phyloP scores from a whole-genome alignment of 2,888 invertebrate genomes.

The Orthosia incerta region DNA sequence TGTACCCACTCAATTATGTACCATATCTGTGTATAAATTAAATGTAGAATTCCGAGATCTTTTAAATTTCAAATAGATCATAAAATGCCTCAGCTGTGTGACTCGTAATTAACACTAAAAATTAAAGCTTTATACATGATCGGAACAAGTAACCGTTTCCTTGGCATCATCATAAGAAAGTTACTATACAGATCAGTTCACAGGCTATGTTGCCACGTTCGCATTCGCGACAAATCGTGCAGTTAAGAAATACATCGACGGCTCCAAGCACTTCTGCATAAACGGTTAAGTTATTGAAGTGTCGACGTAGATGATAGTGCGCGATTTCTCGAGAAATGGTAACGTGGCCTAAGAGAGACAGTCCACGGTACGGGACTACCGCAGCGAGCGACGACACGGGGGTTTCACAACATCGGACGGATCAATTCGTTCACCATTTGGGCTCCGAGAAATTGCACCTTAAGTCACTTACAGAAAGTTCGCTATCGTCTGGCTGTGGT shows the following conservation, averaged over 20 bases:
- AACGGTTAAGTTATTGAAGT: conserved; percentile 27
- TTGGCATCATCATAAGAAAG: conserved; percentile 67
- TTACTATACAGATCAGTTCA: conserved; percentile 77
- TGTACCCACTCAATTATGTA: conserved; percentile 45
- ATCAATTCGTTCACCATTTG: conserved; percentile 84
- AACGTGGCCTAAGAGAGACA: conserved; percentile 49
- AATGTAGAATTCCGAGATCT: conserved; percentile 23
- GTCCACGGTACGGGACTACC: conserved; percentile 70
- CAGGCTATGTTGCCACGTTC: conserved; percentile 63
- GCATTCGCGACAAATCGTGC: conserved; percentile 41
- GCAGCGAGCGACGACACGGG: conserved; percentile 79
- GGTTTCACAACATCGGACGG: conserved; percentile 87
- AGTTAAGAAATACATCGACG: conserved; percentile 30
- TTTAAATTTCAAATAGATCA: conserved; percentile 30
- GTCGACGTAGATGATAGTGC: conserved; percentile 37
- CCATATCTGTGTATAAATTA: conserved; percentile 31
- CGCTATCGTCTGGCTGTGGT: conserved; percentile 44
- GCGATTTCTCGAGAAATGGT: conserved; percentile 43
- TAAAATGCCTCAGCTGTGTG: conserved; percentile 41
- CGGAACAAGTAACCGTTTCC: conserved; percentile 51
- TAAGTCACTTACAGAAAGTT: conserved; percentile 56
- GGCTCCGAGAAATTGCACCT: conserved; percentile 70
- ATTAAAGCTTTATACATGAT: conserved; percentile 69
- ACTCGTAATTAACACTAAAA: conserved; percentile 63
- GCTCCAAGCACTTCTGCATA: conserved; percentile 1